Evolutionary conservation across 2,113 vertebrate species (phyloP).

Genomic region (Mesoclemmys tuberculata): DNA sequence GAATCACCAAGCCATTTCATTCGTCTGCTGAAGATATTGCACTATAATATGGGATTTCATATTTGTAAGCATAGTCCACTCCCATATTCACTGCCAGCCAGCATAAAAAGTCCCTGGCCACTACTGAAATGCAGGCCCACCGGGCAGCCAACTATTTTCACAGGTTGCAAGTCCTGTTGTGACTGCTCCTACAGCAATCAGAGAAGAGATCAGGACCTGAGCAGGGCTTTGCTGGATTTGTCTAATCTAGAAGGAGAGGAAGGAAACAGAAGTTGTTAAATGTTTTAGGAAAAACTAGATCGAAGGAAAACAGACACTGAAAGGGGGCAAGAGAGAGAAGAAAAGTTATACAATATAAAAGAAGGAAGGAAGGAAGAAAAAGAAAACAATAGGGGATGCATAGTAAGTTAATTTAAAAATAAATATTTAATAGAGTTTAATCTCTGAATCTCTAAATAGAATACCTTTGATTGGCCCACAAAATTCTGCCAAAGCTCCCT

Average conservation of each 20-base stretch:
- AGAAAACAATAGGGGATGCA: neutral
- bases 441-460: neutral
- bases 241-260: neutral
- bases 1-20: neutral
- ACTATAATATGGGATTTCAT: neutral
- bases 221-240: neutral
- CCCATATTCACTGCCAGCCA: neutral
- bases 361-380: neutral
- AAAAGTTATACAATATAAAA: neutral
- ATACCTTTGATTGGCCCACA: neutral
- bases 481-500: neutral
- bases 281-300: neutral
- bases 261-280: rapidly evolving
- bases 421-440: neutral
- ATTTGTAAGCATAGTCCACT: neutral
- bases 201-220: neutral
- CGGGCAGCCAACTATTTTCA: neutral
- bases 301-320: neutral
- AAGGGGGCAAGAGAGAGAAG: neutral
- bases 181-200: neutral
- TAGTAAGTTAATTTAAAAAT: neutral
- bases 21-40: neutral
- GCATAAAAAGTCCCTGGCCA: neutral
- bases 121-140: neutral
- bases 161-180: neutral